These are phyloP conservation scores for Arctocebus calabarensis DNA, from an alignment of 2,797 vertebrate genomes.

Conservation along the genomic window DNA sequence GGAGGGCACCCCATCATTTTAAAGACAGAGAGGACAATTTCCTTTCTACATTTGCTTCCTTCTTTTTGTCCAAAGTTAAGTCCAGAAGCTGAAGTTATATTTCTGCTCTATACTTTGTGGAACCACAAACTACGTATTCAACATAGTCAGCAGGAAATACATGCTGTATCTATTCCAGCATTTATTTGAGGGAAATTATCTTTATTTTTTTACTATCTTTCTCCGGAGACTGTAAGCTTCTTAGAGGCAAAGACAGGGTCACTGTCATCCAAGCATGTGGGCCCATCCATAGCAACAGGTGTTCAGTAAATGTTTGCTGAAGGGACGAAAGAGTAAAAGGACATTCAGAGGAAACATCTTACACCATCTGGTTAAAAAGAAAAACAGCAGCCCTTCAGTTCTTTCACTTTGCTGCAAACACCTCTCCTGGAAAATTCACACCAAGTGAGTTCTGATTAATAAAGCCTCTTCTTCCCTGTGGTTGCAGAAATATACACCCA, in stretches of 20 bases:
- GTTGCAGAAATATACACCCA: conserved; percentile 47
- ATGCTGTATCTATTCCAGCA: not conserved
- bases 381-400: not conserved
- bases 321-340: not conserved
- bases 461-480: not conserved
- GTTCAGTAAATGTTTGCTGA: conserved; percentile 18
- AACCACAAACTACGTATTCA: not conserved
- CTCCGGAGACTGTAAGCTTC: conserved; percentile 29
- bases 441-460: conserved; percentile 44
- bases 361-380: conserved; percentile 1
- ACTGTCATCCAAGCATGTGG: not conserved
- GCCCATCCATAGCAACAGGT: not conserved
- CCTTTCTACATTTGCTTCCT: not conserved
- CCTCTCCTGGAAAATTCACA: conserved; percentile 39
- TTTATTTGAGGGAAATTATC: not conserved
- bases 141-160: not conserved
- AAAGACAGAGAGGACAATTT: not conserved
- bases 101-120: not conserved
- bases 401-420: conserved; percentile 17
- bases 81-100: not conserved
- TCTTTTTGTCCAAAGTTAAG: not conserved
- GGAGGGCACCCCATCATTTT: not conserved
- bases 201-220: not conserved
- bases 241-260: not conserved
- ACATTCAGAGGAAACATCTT: conserved; percentile 54